Evolutionary conservation across 2,797 vertebrate species (phyloP), one percentile per base, ranked within the genome.

Genomic region (Galago senegalensis): DNA sequence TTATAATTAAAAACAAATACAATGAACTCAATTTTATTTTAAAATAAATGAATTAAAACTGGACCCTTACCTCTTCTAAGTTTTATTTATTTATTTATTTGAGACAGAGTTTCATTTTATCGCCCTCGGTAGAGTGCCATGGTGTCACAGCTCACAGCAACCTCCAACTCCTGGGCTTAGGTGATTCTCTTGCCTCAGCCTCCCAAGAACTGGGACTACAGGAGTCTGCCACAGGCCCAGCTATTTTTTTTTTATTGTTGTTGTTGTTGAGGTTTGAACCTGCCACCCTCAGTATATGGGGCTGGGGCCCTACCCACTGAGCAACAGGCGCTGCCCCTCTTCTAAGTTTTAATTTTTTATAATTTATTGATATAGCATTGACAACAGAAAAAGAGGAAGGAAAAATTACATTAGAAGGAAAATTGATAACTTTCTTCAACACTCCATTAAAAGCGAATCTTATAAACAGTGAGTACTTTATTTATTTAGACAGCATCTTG

Each of bases 341-440:
- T 77, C 21, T 73, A 53, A 46, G 60, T 88, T 75, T 77, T 65
- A 58, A 18, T 37, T 77, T 84, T 77, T 21, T 67, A 61, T 46
- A 61, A 94, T 12, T 9, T 60, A 6, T 81, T 53, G 14, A 53
- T 53, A 53, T 2, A 63, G 80, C 7, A 60, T 4, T 25, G 13
- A 46, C 43, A 79, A 89, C 31, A 89, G 10, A 87, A 87, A 87
- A 29, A 61, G 7, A 53, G 25, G n/a, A 49, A 53, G 25, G n/a
- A 49, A 93, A n/a, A 86, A 80, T 14, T n/a, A 65, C 3, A 81
- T 27, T 13, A 79, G 27, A 60, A 94, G 31, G 60, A 31, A 86
- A 92, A 93, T 21, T 16, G 37, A 46, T 29, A 69, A 40, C 9
- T 91, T 95, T 87, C 63, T 95, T 76, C 34, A 86, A 92, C 56